Evolutionary conservation across 2,797 vertebrate genomes (phyloP).

Genomic region (Crax fasciolata): DNA sequence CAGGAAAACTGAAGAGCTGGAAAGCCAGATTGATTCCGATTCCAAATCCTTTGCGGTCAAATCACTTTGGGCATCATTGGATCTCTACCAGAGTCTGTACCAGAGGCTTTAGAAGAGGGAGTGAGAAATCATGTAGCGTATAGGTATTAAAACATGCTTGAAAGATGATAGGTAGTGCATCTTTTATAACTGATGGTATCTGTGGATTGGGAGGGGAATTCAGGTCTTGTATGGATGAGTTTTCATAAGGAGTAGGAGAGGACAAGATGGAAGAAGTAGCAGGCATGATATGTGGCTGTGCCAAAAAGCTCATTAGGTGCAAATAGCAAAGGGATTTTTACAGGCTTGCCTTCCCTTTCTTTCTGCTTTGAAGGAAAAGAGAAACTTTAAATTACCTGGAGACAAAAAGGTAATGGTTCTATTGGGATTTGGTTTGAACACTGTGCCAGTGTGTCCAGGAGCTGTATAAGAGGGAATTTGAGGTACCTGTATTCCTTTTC

Average conservation of each 20-base stretch:
- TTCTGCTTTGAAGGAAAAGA: not conserved
- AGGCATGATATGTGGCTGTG: fast-evolving
- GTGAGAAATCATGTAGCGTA: not conserved
- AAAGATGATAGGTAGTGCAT: not conserved
- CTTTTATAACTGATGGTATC: not conserved
- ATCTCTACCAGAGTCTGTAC: not conserved
- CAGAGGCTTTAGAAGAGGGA: not conserved
- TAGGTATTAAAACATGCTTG: not conserved
- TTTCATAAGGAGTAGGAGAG: not conserved
- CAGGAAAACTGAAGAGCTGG: not conserved
- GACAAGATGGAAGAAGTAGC: not conserved
- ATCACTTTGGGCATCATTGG: not conserved
- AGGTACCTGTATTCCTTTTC: conserved; percentile 8
- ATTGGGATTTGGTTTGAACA: conserved; percentile 46
- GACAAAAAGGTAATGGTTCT: conserved; percentile 39
- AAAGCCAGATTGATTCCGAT: not conserved
- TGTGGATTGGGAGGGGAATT: not conserved
- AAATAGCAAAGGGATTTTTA: not conserved
- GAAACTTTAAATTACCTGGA: not conserved
- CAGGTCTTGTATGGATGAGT: not conserved
- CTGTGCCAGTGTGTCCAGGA: not conserved
- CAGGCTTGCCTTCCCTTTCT: conserved; percentile 30
- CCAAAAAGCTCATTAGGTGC: not conserved
- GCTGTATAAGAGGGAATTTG: conserved; percentile 19
- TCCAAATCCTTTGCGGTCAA: not conserved